Evolutionary conservation across 1,140 invertebrate species (phyloP).

Genomic region (Bathynomus jamesi): DNA sequence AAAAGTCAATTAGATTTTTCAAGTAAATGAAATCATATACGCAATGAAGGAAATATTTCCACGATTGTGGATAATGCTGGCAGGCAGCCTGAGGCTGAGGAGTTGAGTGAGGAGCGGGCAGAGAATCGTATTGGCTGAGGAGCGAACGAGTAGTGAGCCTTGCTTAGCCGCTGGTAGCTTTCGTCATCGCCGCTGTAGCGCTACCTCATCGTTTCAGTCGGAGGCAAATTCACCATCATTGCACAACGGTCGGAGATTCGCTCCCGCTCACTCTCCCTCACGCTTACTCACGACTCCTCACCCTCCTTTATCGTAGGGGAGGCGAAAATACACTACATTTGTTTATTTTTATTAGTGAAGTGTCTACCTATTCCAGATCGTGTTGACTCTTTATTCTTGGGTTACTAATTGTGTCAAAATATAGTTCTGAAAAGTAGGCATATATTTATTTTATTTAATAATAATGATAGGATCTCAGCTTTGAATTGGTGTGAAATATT

Average conservation of each 20-base stretch:
- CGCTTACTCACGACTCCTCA: conserved; percentile 10
- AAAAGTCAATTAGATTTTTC: too few relatives aligned
- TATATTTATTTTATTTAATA: too few relatives aligned
- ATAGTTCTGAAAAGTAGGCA: too few relatives aligned
- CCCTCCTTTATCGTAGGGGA: too few relatives aligned
- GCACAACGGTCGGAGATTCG: conserved; percentile 21
- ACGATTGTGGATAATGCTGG: conserved; percentile 33
- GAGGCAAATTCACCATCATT: conserved; percentile 22
- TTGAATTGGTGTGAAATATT: too few relatives aligned
- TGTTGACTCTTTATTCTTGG: too few relatives aligned
- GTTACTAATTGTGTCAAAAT: too few relatives aligned
- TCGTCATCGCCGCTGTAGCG: conserved; percentile 17
- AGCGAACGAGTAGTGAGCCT: background rate
- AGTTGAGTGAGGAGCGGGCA: conserved; percentile 6
- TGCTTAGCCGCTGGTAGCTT: conserved; percentile 25
- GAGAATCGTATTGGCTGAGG: background rate
- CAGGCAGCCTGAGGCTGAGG: conserved; percentile 13
- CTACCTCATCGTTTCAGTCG: conserved; percentile 26
- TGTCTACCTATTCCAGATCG: too few relatives aligned
- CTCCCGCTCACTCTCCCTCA: conserved; percentile 5
- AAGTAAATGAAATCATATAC: too few relatives aligned
- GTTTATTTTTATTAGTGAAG: too few relatives aligned
- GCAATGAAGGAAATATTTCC: conserved; percentile 34
- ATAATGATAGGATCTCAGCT: too few relatives aligned
- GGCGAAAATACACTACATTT: too few relatives aligned